Conservation (phyloP, 2,888 invertebrate genomes). For the Ennomos erosarius region DNA sequence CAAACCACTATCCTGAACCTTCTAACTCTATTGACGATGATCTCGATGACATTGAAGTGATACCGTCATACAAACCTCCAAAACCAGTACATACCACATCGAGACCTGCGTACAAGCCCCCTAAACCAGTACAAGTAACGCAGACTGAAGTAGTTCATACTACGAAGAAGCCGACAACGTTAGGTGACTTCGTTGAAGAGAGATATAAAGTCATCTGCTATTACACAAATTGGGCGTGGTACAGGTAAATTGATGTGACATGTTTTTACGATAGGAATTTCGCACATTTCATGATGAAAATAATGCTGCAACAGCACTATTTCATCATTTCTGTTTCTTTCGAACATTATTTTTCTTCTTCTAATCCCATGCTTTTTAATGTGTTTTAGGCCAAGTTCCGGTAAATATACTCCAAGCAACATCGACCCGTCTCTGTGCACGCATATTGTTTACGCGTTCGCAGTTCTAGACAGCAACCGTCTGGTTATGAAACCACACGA, state of each 20-base stretch:
- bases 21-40: slow-evolving; percentile 69
- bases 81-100: slow-evolving; percentile 36
- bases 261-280: too few species aligned
- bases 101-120: slow-evolving; percentile 33
- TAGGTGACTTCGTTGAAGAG: slow-evolving; percentile 56
- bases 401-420: slow-evolving; percentile 92
- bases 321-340: too few species aligned
- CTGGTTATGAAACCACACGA: slow-evolving; percentile 94
- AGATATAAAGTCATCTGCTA: slow-evolving; percentile 94
- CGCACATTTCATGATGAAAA: too few species aligned
- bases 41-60: slow-evolving; percentile 73
- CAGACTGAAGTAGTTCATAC: slow-evolving; percentile 50
- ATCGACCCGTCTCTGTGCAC: slow-evolving; percentile 95
- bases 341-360: too few species aligned
- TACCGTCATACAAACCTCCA: slow-evolving; percentile 48
- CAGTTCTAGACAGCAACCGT: slow-evolving; percentile 91
- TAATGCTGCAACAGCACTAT: too few species aligned
- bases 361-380: background rate
- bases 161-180: slow-evolving; percentile 54
- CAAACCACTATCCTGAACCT: slow-evolving; percentile 55
- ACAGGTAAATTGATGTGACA: slow-evolving; percentile 72
- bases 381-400: slow-evolving; percentile 88
- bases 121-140: slow-evolving; percentile 36
- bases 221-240: slow-evolving; percentile 98
- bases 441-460: slow-evolving; percentile 96